Base-by-base conservation (phyloP, 2,113 vertebrate genomes). In the Neotoma lepida region DNA sequence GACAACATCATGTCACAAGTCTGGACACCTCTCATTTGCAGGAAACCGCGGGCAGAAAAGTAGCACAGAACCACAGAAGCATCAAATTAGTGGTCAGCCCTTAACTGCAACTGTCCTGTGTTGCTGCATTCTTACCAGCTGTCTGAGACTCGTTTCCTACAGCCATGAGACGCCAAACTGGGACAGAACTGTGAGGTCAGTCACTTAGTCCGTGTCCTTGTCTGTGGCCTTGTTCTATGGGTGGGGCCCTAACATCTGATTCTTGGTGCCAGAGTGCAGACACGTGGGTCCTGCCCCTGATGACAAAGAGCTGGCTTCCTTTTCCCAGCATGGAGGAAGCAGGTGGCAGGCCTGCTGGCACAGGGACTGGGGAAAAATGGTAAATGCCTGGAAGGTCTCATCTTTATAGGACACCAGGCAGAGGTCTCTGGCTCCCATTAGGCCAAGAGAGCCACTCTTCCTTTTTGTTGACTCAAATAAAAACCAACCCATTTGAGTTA, bases 1-100 rank as follows among this genome's bases (percentile, higher is more conserved):
- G 64, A 51, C 64, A n/a, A n/a, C 63, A 46, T 68, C 61, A 49
- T 86, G 84, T 58, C 54, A n/a, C 63, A 51, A 70, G 46, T 49
- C 41, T n/a, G 64, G 44, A 71, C 58, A 66, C 86, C 85, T 66
- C 77, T 94, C 82, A 84, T 82, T 92, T 95, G 81, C 96, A 86
- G 94, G 84, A 89, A 95, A 86, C 91, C 49, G 81, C 0, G 64
- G 95, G 92, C 86, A 95, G 90, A 93, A 94, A 96, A 90, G 88
- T 77, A 86, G 58, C 61, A 20, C n/a, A n/a, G 49, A 70, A 56
- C 56, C 78, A 64, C 63, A 64, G 49, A 63, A 92, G 56, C 82
- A 91, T 70, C 82, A 41, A 71, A 94, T 95, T 91, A 92, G 89
- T 85, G 87, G 95, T 85, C 80, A 77, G 80, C 74, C 90, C 17